Base-by-base conservation (phyloP, 2,888 invertebrate genomes). In the Watsonalla binaria region DNA sequence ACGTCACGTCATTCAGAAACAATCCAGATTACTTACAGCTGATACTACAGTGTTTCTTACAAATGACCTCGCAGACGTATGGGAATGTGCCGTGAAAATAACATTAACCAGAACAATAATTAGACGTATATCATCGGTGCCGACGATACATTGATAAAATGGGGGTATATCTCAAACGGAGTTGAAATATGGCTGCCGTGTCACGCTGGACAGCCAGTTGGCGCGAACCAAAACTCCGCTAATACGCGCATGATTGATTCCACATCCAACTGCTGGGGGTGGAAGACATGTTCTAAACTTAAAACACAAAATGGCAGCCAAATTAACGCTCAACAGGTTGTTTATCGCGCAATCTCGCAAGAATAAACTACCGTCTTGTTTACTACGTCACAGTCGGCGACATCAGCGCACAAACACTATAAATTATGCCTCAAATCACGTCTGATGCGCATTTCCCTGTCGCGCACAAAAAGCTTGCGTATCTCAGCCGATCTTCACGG, bases 131-230 rank as follows among this genome's bases (percentile, higher is more conserved):
- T 90, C 89, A 86, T 83, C 80, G 75, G 78, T 82, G 86, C 84
- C 87, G 88, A 90, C 88, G 90, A 88, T 89, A 87, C 88, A 90
- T 90, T 89, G 90, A 90, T 89, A 89, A 90, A 90, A 84, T 80
- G 82, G 71, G 76, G 78, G 75, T 82, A 87, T 88, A 90, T 88
- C 84, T 89, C 87, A 87, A 78, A 80, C 80, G 75, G 74, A 74
- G 74, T 81, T 90, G 89, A 90, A 82, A 84, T 89, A 90, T 87
- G 83, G 87, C 82, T 67, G 80, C 71, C 81, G 74, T 78, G 86
- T 83, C 87, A 79, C 67, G 58, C 64, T 62, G 70, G 88, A 86
- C 87, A 84, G 85, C 73, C 72, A 80, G 77, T 87, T 87, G 88
- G 86, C 88, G 86, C 86, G 81, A 71, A 73, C 73, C 74, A 70